Base-by-base conservation (phyloP, 2,113 vertebrate genomes). In the Pelmatolapia mariae region DNA sequence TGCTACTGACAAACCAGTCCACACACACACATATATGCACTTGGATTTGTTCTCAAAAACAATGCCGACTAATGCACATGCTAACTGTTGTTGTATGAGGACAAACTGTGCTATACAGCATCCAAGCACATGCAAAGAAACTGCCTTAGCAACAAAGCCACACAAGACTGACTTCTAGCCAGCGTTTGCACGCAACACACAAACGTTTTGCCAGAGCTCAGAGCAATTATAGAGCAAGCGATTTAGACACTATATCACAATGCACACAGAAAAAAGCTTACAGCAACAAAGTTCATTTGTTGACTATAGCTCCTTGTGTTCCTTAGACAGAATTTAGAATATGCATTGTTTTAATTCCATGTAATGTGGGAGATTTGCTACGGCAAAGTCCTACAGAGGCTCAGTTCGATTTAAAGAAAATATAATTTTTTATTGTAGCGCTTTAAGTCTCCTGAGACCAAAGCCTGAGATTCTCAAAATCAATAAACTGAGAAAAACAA, bases 11-110 rank as follows among this genome's bases (percentile, higher is more conserved):
- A 87, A 89, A 91, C 90, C 26, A 93, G 79, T 82, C 24, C 38
- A 66, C 57, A 45, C 54, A 80, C 33, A 89, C 50, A 61, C 43
- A 71, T 50, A 79, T 43, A 63, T 80, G 45, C 85, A 71, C 85
- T 66, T 57, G 7, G 79, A 90, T 91, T 91, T 89, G 88, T 91
- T 86, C 91, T 89, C 61, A 82, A 81, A 89, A 86, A 85, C 87
- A 93, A 80, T 89, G 82, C 89, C 90, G 90, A 66, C 91, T 83
- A 87, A 86, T 87, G 91, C 85, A 82, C 85, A 45, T 54, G 78
- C 86, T 85, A 79, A 85, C 84, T 89, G 81, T 56, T 89, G 83
- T 81, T 88, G 88, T 94, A 71, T 71, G 59, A 88, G 73, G 84
- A 83, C 4, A 57, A 63, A 7, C 68, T 80, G 80, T 56, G 24